phyloP scores from a whole-genome alignment of 2,113 vertebrate species.

The Triplophysa siluroides region DNA sequence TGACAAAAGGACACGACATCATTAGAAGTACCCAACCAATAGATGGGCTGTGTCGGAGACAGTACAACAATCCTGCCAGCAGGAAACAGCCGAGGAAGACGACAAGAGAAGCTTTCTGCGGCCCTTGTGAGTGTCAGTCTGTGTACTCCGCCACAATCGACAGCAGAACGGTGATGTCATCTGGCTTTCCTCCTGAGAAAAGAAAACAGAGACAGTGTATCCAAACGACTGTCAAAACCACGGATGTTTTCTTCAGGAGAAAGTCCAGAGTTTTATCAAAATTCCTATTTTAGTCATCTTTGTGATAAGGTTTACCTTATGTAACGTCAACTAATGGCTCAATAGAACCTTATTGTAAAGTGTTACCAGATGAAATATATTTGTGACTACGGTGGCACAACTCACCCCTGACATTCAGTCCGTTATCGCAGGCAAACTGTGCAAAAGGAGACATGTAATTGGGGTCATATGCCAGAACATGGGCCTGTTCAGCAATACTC shows the following conservation, averaged over 20 bases:
- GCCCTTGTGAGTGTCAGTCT: slow-evolving; percentile 75
- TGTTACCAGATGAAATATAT: too few species aligned
- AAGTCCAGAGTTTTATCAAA: too few species aligned
- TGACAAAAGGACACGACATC: background rate
- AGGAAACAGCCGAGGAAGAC: slow-evolving; percentile 73
- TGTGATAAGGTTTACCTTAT: too few species aligned
- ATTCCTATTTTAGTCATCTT: too few species aligned
- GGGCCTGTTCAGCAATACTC: slow-evolving; percentile 96
- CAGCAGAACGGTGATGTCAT: slow-evolving; percentile 98
- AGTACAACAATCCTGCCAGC: slow-evolving; percentile 83
- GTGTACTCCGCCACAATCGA: slow-evolving; percentile 98
- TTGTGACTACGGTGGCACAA: background rate
- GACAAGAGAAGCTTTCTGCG: slow-evolving; percentile 2
- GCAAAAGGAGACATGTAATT: slow-evolving; percentile 99
- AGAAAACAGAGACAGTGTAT: slow-evolving; percentile 12
- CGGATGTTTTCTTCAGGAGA: too few species aligned
- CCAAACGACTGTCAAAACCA: background rate
- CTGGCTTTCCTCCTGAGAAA: slow-evolving; percentile 91
- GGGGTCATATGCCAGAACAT: slow-evolving; percentile 95
- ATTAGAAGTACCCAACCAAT: slow-evolving; percentile 1
- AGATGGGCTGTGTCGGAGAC: slow-evolving; percentile 26
- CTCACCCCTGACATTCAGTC: slow-evolving; percentile 96
- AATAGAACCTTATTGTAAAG: too few species aligned
- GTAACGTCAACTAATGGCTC: too few species aligned
- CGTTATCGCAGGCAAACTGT: slow-evolving; percentile 98